A percentile compares a stretch with the other conserved stretches of the same genome.
These are phyloP conservation scores for Phoeniculus purpureus DNA, from an alignment of 2,797 vertebrate genomes.

Conservation along the genomic window DNA sequence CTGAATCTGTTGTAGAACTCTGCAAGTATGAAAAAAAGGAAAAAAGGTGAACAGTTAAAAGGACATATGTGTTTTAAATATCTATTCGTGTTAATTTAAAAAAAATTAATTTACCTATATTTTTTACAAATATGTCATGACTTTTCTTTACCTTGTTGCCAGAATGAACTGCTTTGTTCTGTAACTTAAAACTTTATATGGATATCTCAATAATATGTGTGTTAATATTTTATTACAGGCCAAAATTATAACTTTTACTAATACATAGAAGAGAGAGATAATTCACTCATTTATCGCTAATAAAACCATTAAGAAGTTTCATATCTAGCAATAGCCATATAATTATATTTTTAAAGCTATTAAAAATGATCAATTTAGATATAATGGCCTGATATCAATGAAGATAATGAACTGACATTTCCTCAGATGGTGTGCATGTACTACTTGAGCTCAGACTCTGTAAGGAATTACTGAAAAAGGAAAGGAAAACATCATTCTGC, in stretches of 20 bases:
- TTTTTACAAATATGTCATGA: background rate
- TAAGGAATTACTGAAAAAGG: background rate
- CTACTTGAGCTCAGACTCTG: background rate
- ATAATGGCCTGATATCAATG: background rate
- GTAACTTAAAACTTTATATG: background rate
- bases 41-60: background rate
- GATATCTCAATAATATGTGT: background rate
- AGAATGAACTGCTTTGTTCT: background rate
- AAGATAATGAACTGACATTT: background rate
- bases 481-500: background rate
- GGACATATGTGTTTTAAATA: background rate
- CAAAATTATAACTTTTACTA: background rate
- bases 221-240: slow-evolving; percentile 16
- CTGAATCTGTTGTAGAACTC: background rate
- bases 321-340: background rate
- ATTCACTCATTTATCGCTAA: slow-evolving; percentile 13
- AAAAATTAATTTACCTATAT: background rate
- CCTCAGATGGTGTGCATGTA: background rate
- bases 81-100: background rate
- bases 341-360: slow-evolving; percentile 19
- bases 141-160: background rate
- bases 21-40: background rate
- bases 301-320: background rate
- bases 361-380: background rate
- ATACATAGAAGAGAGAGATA: background rate